Evolutionary conservation across 2,888 invertebrate species (phyloP), one percentile per base, ranked within the genome.

Genomic region (Eupithecia centaureata): DNA sequence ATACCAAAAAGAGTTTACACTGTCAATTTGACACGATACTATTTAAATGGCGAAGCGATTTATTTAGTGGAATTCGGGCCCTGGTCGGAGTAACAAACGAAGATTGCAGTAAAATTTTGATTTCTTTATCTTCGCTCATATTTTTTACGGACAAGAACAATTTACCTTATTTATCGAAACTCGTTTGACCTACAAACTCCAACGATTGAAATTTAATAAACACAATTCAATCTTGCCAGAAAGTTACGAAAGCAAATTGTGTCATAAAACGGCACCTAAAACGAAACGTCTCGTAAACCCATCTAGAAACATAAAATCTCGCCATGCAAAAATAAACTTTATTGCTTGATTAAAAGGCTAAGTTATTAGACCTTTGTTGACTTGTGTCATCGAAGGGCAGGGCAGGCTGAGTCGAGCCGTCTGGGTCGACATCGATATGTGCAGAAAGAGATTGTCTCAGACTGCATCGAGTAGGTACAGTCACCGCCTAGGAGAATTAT

Each of bases 391-490:
- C 67, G 75, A 74, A 74, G 73, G 74, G 71, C 73, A 63, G 65
- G 57, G 57, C 61, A 56, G 47, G 47, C 47, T 61, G 65, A 60
- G 61, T 71, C 72, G 71, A 71, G 71, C 71, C 68, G 73, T 75
- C 72, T 76, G 71, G 66, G 61, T 68, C 70, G 70, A 62, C 71
- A 59, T 65, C 75, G 71, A 76, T 76, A 74, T 74, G 73, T 81
- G 78, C 79, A 79, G 77, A 56, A 10, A 28, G 18, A 79, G 77
- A 54, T 56, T 56, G 30, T 8, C 54, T 56, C 28, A 56, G 52
- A 76, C 73, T 82, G 83, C 83, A 85, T 77, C 27, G 15, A 15
- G 25, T 52, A 51, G 5, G 25, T 52, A 52, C 52, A 27, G 47
- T 47, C 47, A 22, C 4, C 18, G 12, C 10, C 12, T 22, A 10